Evolutionary conservation across 2,113 vertebrate genomes (phyloP).

Genomic region (Fulmarus glacialis): DNA sequence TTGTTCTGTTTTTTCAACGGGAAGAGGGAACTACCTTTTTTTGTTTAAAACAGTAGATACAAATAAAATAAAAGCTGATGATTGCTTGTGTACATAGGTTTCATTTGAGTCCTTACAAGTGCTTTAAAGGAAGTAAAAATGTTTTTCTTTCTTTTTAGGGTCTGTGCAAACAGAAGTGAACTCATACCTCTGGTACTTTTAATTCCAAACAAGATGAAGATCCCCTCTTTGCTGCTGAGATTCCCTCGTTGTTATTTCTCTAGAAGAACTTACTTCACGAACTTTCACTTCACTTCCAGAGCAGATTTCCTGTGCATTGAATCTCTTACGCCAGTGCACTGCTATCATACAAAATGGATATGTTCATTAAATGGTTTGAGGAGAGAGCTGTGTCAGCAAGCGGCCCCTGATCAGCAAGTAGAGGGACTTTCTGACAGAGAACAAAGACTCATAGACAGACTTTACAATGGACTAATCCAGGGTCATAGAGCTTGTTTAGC

Average conservation of each 20-base stretch:
- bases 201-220: slow-evolving; percentile 63
- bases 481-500: slow-evolving; percentile 91
- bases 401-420: slow-evolving; percentile 49
- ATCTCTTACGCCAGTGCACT: neutral
- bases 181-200: neutral
- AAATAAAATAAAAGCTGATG: neutral
- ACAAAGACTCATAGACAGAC: slow-evolving; percentile 80
- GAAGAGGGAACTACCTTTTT: rapidly evolving
- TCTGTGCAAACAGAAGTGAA: neutral
- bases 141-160: slow-evolving; percentile 22
- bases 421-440: slow-evolving; percentile 82
- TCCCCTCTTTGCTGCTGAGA: slow-evolving; percentile 16
- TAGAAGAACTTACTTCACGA: neutral
- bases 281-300: neutral
- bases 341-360: neutral
- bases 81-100: neutral
- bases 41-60: neutral
- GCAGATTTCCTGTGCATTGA: neutral
- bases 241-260: slow-evolving; percentile 4
- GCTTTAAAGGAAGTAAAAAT: neutral
- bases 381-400: slow-evolving; percentile 67
- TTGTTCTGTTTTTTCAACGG: rapidly evolving
- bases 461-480: slow-evolving; percentile 85
- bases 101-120: neutral
- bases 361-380: neutral